Conservation (phyloP, 2,888 invertebrate species). For the Maniola hyperantus region DNA sequence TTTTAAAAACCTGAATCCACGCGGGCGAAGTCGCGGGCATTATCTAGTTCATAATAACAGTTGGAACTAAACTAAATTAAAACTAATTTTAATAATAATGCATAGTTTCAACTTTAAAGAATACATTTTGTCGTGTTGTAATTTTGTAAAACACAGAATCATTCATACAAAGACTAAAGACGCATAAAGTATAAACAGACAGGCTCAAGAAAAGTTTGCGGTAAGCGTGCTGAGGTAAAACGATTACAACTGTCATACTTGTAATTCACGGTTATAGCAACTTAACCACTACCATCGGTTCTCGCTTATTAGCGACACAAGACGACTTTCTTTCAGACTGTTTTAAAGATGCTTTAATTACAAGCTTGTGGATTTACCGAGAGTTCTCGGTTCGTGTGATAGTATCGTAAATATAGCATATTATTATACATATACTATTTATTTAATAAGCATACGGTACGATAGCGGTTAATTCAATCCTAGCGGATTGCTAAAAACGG, state of each 20-base stretch:
- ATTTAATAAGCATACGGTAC: background rate
- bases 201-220: background rate
- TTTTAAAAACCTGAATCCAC: too few species aligned
- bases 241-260: constrained; percentile 7
- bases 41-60: too few species aligned
- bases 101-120: too few species aligned
- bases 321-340: too few species aligned
- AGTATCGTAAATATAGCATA: background rate
- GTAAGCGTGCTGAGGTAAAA: background rate
- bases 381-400: background rate
- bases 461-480: background rate
- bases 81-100: too few species aligned
- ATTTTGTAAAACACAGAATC: too few species aligned
- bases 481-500: too few species aligned
- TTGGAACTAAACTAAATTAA: too few species aligned
- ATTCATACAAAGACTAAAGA: too few species aligned
- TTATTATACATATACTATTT: background rate
- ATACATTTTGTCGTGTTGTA: too few species aligned
- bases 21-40: too few species aligned
- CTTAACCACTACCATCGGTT: constrained; percentile 22
- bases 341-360: background rate
- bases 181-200: too few species aligned
- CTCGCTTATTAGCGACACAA: constrained; percentile 3
- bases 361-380: background rate
- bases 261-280: constrained; percentile 4